Evolutionary conservation across 2,797 vertebrate species (phyloP).

Genomic region (Acanthiza pusilla): DNA sequence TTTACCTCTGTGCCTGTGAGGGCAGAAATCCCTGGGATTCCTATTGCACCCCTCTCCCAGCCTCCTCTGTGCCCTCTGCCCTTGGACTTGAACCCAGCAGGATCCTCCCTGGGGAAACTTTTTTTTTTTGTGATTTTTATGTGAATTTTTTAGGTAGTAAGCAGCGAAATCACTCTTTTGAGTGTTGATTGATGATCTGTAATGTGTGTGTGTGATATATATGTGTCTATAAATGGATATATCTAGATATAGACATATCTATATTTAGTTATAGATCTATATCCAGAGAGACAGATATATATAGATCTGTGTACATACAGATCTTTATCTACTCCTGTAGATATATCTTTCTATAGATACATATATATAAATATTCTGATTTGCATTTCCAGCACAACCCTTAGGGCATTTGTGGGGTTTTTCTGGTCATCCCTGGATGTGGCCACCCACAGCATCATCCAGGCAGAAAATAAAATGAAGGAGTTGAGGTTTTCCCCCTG

Average conservation of each 20-base stretch:
- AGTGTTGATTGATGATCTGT: not conserved
- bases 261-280: not conserved
- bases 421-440: not conserved
- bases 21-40: not conserved
- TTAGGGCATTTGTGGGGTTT: not conserved
- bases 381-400: not conserved
- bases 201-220: not conserved
- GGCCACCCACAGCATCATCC: accelerated
- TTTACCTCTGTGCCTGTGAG: not conserved
- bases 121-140: not conserved
- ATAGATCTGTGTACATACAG: not conserved
- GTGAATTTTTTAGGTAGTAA: not conserved
- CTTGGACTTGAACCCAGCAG: not conserved
- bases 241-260: not conserved
- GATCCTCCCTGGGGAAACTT: not conserved
- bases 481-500: not conserved
- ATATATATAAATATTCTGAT: not conserved
- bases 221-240: not conserved
- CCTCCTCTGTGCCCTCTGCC: not conserved
- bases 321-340: not conserved
- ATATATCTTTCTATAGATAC: not conserved
- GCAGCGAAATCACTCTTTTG: not conserved
- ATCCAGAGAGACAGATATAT: not conserved
- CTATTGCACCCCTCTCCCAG: not conserved
- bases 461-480: not conserved